phyloP scores from a whole-genome alignment of 2,113 vertebrate genomes.

The Electrona antarctica region DNA sequence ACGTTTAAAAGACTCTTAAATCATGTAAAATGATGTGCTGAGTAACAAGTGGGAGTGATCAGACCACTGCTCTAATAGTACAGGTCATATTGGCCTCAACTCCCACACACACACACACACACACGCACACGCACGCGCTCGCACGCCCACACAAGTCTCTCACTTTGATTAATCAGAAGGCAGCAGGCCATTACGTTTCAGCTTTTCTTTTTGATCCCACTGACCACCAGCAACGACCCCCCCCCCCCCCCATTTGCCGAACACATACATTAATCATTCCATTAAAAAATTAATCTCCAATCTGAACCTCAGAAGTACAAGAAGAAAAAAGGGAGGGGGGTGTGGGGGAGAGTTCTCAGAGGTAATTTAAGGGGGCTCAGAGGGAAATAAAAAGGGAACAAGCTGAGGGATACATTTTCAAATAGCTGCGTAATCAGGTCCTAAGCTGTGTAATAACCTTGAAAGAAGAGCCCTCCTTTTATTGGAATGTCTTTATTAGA shows the following conservation, averaged over 20 bases:
- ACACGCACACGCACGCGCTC: background rate
- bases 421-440: slow-evolving; percentile 72
- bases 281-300: slow-evolving; percentile 67
- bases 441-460: slow-evolving; percentile 64
- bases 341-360: slow-evolving; percentile 52
- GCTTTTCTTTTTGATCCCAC: slow-evolving; percentile 58
- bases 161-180: slow-evolving; percentile 61
- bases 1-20: slow-evolving; percentile 46
- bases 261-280: slow-evolving; percentile 65
- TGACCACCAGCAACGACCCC: slow-evolving; percentile 43
- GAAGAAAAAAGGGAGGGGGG: background rate
- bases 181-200: slow-evolving; percentile 60
- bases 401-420: slow-evolving; percentile 71
- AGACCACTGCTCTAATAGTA: slow-evolving; percentile 14
- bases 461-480: slow-evolving; percentile 63
- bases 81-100: slow-evolving; percentile 39
- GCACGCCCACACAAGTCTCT: slow-evolving; percentile 20
- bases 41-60: slow-evolving; percentile 53
- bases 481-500: slow-evolving; percentile 71
- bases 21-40: slow-evolving; percentile 24
- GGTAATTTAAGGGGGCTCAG: slow-evolving; percentile 74
- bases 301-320: slow-evolving; percentile 31
- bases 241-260: slow-evolving; percentile 56
- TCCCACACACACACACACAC: background rate
- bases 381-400: slow-evolving; percentile 71